Evolutionary conservation across 2,797 vertebrate genomes (phyloP), one percentile per base, ranked within the genome.

Genomic region (Botia almorhae): DNA sequence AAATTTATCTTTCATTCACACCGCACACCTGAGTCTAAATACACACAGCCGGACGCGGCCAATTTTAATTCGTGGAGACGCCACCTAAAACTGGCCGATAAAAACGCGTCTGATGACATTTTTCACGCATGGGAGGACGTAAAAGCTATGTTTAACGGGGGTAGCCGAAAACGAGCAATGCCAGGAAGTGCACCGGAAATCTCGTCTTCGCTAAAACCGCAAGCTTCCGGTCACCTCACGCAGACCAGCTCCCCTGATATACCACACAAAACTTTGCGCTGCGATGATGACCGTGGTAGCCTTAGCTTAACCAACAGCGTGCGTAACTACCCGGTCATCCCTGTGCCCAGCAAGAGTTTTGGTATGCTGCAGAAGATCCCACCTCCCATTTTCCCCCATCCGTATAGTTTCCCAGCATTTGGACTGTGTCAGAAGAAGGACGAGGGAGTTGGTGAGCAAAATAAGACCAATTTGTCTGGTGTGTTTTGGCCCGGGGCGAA

Each of bases 141-240:
- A 61, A 98, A 98, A 91, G 97, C 97, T 89, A 98, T 98, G 97
- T 98, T 98, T 89, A 98, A 98, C 80, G 97, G 97, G 2, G 97
- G 97, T n/a, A 98, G 92, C 60, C 94, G 97, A 82, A 98, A 98
- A 89, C 92, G 96, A 88, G 96, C 96, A 83, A 95, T 98, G 88
- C 95, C 96, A 1, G 87, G 95, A 89, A 92, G 92, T 73, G 86
- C 90, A 0, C 93, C 93, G 26, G 87, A 89, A 0, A 88, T 92
- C 85, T 85, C 90, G 11, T 91, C 93, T 7, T 4, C 89, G 5
- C 84, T 93, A 58, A 94, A 93, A 65, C 79, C 90, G 0, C 93
- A 89, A 74, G 86, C 88, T 73, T 88, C 92, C 17, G 90, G 90
- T 78, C 90, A 90, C 39, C 74, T 91, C 74, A 82, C 87, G 33